These are phyloP conservation scores for Gadopsis bispinosus DNA, from an alignment of 2,797 vertebrate species.

Conservation along the genomic window DNA sequence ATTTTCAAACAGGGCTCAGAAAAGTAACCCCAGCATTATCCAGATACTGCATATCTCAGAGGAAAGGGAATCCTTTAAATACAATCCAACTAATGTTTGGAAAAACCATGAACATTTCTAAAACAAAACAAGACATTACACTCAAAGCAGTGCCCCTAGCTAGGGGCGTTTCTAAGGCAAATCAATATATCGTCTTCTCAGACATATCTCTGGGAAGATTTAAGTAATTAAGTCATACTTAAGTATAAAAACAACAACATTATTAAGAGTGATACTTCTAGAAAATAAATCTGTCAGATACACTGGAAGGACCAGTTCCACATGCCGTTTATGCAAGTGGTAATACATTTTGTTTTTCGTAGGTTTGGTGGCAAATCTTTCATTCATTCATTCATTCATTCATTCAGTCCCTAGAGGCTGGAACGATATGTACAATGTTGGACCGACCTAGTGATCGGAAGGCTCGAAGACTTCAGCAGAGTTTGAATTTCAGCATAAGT, in stretches of 20 bases:
- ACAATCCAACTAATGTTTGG: not conserved
- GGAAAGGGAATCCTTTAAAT: not conserved
- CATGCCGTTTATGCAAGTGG: not conserved
- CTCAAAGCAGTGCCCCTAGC: not conserved
- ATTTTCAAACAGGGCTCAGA: conserved; percentile 20
- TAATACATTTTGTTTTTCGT: not conserved
- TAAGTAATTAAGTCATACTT: not conserved
- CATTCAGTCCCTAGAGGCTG: not conserved
- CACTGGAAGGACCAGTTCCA: not conserved
- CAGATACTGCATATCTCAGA: not conserved
- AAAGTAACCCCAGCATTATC: conserved; percentile 18
- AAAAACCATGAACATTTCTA: not conserved
- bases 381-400: not conserved
- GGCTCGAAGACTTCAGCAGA: conserved; percentile 35
- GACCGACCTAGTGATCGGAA: not conserved
- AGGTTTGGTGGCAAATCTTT: not conserved
- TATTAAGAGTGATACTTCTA: not conserved
- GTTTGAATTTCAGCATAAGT: conserved; percentile 58
- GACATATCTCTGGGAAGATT: not conserved
- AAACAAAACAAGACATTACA: not conserved
- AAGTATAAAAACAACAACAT: not conserved
- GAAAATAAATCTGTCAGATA: not conserved
- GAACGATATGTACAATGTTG: not conserved
- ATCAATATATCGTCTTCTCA: not conserved
- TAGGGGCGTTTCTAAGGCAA: not conserved